Percentiles rank a stretch among this genome's conserved stretches.
Evolutionary conservation across 2,113 vertebrate species (phyloP).

Genomic region (Pantherophis guttatus): DNA sequence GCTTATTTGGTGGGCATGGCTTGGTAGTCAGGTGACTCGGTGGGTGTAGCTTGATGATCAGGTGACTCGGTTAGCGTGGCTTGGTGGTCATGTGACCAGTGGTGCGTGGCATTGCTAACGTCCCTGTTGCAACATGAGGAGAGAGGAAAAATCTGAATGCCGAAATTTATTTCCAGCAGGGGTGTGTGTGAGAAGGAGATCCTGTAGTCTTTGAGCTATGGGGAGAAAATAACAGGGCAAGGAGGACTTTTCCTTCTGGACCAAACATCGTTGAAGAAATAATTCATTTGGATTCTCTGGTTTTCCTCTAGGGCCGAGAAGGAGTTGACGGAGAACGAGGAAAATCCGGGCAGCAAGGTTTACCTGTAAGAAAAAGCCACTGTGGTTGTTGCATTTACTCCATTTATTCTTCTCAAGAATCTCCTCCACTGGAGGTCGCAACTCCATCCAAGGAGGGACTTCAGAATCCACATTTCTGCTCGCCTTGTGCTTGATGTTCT

Average conservation of each 20-base stretch:
- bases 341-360: constrained; percentile 85
- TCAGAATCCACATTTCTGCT: not conserved
- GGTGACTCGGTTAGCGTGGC: too few species aligned
- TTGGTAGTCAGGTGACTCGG: too few species aligned
- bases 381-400: not conserved
- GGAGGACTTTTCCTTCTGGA: not conserved
- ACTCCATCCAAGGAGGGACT: not conserved
- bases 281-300: constrained; percentile 28
- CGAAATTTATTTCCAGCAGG: not conserved
- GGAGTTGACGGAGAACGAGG: constrained; percentile 89
- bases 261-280: not conserved
- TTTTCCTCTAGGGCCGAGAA: constrained; percentile 81
- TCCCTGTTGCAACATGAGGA: not conserved
- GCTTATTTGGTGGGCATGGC: too few species aligned
- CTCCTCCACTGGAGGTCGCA: not conserved
- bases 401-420: not conserved
- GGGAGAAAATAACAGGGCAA: not conserved
- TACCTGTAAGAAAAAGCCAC: constrained; percentile 79
- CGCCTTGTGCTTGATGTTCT: not conserved
- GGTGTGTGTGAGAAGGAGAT: not conserved
- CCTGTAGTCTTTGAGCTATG: not conserved
- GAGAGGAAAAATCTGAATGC: not conserved
- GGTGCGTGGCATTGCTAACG: not conserved
- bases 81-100: too few species aligned
- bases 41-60: too few species aligned